phyloP scores from a whole-genome alignment of 2,888 invertebrate genomes.

The Sarcophaga rosellei region DNA sequence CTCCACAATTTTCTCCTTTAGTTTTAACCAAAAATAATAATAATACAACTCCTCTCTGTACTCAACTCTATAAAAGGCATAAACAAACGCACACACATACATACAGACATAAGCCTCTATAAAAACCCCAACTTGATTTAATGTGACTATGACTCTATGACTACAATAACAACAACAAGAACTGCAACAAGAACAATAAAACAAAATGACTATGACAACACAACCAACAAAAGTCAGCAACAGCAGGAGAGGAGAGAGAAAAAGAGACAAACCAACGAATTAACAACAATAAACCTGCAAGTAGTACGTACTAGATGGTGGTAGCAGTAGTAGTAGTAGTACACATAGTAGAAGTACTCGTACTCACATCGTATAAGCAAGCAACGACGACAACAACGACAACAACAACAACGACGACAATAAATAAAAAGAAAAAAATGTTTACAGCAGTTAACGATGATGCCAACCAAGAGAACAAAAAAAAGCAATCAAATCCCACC shows the following conservation, averaged over 20 bases:
- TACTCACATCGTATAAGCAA: not conserved
- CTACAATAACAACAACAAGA: conserved; percentile 42
- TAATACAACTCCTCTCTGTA: conserved; percentile 32
- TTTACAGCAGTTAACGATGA: conserved; percentile 1
- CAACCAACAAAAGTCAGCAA: conserved; percentile 6
- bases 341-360: not conserved
- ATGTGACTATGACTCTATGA: not conserved
- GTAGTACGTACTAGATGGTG: conserved; percentile 39
- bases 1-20: not conserved
- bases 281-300: conserved; percentile 47
- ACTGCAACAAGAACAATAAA: not conserved
- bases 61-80: conserved; percentile 46
- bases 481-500: conserved; percentile 42
- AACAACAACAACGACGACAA: not conserved
- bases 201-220: not conserved
- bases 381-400: not conserved
- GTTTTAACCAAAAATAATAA: not conserved
- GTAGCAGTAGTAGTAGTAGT: conserved; percentile 8
- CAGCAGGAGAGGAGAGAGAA: not conserved
- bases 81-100: conserved; percentile 15
- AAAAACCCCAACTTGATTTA: not conserved
- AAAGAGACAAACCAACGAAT: conserved; percentile 48
- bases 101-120: not conserved
- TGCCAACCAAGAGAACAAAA: conserved; percentile 5
- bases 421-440: not conserved